Evolutionary conservation across 2,888 invertebrate genomes (phyloP), one percentile per base, ranked within the genome.

Genomic region (Tethea ocularis): DNA sequence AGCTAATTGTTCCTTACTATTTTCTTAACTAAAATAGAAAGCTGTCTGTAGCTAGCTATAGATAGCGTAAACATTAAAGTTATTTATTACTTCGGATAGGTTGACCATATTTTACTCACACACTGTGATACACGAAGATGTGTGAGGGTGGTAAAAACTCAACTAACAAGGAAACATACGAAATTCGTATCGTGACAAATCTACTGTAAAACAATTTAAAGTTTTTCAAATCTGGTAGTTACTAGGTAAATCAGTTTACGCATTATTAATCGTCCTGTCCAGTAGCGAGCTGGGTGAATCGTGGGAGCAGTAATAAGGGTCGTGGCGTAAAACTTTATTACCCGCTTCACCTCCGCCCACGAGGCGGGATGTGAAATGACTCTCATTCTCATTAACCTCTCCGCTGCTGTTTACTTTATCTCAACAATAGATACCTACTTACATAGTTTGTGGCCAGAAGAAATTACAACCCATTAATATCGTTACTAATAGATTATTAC

Each of bases 321-420:
- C 80, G 80, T 82, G 80, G 83, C 84, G 83, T 86, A 86, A 88
- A 88, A 88, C 86, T 88, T 88, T 88, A 89, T 89, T 87, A 86
- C 82, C 71, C 76, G 82, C 77, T 81, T 76, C 78, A 83, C 79
- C 80, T 82, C 82, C 78, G 77, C 71, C 82, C 80, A 77, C 78
- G 77, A 80, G 78, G 74, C 80, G 83, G 83, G 84, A 83, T 83
- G 77, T 84, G 82, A 82, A 87, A 87, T 84, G 84, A 84, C 84
- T 82, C 81, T 81, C 85, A 83, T 88, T 87, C 83, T 88, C 89
- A 89, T 90, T 89, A 88, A 87, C 88, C 88, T 83, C 83, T 81
- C 80, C 83, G 75, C 75, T 73, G 75, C 77, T 69, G 74, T 79
- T 78, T 75, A 75, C 79, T 80, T 80, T 81, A 81, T 83, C 84